A percentile compares a stretch with the other conserved stretches of the same genome.
phyloP scores from a whole-genome alignment of 2,888 invertebrate genomes.

The Metellina segmentata region DNA sequence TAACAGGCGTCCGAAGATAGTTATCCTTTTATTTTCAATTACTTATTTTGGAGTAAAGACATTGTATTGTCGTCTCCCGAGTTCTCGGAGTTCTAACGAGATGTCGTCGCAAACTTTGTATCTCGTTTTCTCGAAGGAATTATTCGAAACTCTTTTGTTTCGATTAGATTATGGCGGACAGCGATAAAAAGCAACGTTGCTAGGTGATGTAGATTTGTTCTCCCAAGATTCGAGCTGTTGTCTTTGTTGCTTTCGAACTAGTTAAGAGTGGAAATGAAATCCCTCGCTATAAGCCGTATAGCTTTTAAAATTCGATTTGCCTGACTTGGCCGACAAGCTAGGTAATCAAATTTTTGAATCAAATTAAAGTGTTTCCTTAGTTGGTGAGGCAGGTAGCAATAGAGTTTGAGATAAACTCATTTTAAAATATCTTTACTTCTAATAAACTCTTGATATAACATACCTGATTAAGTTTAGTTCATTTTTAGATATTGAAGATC shows the following conservation, averaged over 20 bases:
- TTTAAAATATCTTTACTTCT: not conserved
- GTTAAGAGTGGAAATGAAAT: not conserved
- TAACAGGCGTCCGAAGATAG: constrained; percentile 51
- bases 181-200: not conserved
- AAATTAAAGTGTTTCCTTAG: not conserved
- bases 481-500: too few relatives aligned
- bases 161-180: constrained; percentile 34
- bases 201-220: not conserved
- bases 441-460: too few relatives aligned
- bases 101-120: constrained; percentile 9
- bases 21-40: constrained; percentile 65
- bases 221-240: not conserved
- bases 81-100: constrained; percentile 9
- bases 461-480: too few relatives aligned
- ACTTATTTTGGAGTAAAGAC: constrained; percentile 32
- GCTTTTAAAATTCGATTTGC: constrained; percentile 1
- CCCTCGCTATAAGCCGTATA: not conserved
- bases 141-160: constrained; percentile 40
- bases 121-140: constrained; percentile 9
- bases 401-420: not conserved
- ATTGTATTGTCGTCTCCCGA: constrained; percentile 15
- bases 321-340: not conserved
- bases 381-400: not conserved
- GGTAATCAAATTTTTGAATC: not conserved
- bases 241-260: not conserved